These are phyloP conservation scores for Melieria omissa DNA, from an alignment of 2,888 invertebrate species.

Conservation along the genomic window DNA sequence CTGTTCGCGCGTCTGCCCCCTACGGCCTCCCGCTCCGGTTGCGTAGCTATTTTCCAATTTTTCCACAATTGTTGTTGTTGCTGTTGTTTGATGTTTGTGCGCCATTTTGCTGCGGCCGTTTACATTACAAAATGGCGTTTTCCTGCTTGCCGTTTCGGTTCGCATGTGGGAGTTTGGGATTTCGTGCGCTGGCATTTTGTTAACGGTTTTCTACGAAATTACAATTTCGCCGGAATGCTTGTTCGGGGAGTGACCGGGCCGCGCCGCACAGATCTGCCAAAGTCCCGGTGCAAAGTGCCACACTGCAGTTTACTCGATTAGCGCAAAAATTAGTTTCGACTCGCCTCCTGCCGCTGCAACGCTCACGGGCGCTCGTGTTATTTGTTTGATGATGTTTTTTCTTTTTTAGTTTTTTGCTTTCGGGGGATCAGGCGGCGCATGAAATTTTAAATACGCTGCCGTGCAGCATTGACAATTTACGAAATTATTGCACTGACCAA, in stretches of 20 bases:
- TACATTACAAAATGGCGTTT: slow-evolving; percentile 45
- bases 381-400: background rate
- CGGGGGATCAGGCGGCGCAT: background rate
- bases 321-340: slow-evolving; percentile 31
- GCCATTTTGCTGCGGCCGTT: slow-evolving; percentile 36
- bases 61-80: slow-evolving; percentile 27
- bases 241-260: slow-evolving; percentile 8
- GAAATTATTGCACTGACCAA: background rate
- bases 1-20: slow-evolving; percentile 27
- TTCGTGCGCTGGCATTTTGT: slow-evolving; percentile 36
- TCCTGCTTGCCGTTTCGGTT: slow-evolving; percentile 23
- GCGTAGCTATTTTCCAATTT: slow-evolving; percentile 14
- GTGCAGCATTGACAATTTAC: slow-evolving; percentile 1
- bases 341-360: background rate
- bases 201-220: slow-evolving; percentile 33
- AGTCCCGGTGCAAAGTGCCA: slow-evolving; percentile 26
- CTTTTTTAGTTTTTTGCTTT: too few relatives aligned
- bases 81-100: slow-evolving; percentile 39
- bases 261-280: background rate
- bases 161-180: slow-evolving; percentile 48
- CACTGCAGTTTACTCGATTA: slow-evolving; percentile 38
- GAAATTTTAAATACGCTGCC: background rate
- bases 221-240: slow-evolving; percentile 27
- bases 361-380: background rate
- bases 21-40: background rate